These are phyloP conservation scores for Chironomus tentans DNA, from an alignment of 2,888 invertebrate species.

Conservation along the genomic window DNA sequence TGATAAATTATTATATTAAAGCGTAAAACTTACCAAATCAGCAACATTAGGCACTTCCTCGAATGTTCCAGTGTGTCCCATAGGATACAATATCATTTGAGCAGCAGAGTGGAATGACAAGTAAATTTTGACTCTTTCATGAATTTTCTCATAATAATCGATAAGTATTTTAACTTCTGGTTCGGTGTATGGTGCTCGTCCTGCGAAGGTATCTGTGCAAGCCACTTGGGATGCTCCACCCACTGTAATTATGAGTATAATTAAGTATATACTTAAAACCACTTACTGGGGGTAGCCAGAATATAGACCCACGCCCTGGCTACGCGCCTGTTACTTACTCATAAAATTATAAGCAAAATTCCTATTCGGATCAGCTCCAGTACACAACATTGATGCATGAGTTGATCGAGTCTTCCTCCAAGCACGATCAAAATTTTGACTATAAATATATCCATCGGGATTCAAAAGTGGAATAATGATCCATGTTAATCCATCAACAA, in stretches of 20 bases:
- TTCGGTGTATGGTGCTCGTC: constrained; percentile 61
- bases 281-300: no score
- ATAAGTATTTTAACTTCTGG: constrained; percentile 41
- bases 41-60: neutral
- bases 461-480: constrained; percentile 65
- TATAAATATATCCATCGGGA: constrained; percentile 66
- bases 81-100: neutral
- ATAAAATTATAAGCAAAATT: constrained; percentile 45
- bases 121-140: neutral
- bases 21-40: neutral
- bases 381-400: constrained; percentile 36
- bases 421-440: constrained; percentile 51
- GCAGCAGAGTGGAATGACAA: neutral
- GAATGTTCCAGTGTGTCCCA: neutral
- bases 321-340: no score
- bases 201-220: constrained; percentile 56
- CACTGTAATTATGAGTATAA: neutral
- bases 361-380: constrained; percentile 67
- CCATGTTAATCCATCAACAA: constrained; percentile 56
- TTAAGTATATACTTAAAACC: no score
- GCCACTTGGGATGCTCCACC: constrained; percentile 49
- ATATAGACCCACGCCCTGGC: no score
- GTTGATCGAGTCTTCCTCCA: constrained; percentile 57
- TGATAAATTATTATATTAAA: no score
- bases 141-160: neutral